Evolutionary conservation across 2,113 vertebrate genomes (phyloP).

Genomic region (Calyptomena viridis): DNA sequence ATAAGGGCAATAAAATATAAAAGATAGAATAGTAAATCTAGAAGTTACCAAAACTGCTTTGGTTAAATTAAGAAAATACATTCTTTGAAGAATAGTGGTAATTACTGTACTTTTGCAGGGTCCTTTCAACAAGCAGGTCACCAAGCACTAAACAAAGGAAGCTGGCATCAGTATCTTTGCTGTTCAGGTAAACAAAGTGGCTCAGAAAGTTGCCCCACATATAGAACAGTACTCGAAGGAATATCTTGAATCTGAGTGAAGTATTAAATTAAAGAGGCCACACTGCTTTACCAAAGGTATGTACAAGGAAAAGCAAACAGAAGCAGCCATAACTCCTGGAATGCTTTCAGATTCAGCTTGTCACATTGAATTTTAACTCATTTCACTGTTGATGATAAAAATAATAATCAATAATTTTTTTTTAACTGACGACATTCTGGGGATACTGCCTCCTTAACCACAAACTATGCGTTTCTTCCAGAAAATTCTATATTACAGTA

Average conservation of each 20-base stretch:
- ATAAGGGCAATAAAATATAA: not conserved
- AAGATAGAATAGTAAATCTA: not conserved
- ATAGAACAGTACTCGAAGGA: rapidly evolving
- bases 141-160: not conserved
- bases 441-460: not conserved
- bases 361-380: not conserved
- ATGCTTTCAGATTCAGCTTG: not conserved
- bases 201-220: not conserved
- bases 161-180: not conserved
- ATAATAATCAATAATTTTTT: not conserved
- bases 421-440: not conserved
- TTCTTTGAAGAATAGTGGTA: not conserved
- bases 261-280: not conserved
- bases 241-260: not conserved
- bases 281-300: not conserved
- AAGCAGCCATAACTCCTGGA: not conserved
- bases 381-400: not conserved
- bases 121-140: not conserved
- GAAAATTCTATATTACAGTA: not conserved
- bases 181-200: not conserved
- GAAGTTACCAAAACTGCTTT: not conserved
- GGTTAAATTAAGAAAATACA: not conserved
- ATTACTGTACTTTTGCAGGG: not conserved
- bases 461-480: not conserved
- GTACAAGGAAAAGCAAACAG: not conserved